Base-by-base conservation (phyloP, 2,888 invertebrate genomes). In the Chironomus tentans region DNA sequence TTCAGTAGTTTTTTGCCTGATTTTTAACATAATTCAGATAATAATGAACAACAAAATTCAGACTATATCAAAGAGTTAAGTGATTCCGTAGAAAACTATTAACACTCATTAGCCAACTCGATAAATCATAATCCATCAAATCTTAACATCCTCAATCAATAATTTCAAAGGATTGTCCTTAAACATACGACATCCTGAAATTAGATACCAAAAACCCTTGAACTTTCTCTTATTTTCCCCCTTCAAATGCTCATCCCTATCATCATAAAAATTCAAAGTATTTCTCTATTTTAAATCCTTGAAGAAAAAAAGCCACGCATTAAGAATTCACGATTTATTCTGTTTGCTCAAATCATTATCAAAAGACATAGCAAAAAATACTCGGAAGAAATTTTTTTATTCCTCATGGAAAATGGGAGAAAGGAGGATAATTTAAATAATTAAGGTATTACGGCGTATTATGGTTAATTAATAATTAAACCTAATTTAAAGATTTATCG, bases 401-500 rank as follows among this genome's bases (percentile, higher is more conserved):
- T n/a, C n/a, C 6, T 28, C 28, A 3, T n/a, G 2, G 47, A 50
- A 50, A 47, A 47, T 62, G 21, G 50, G 22, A n/a, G 50, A 50
- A 71, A 28, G 24, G 28, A 28, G 72, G 62, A 74, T 68, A 74
- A 74, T 74, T 74, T 74, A 28, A 74, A 74, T 74, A 73, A 73
- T 73, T 73, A 73, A 73, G 56, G 56, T 56, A 56, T 74, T 74
- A 74, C 21, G 74, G 74, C 47, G 56, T 56, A 56, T 74, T 74
- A 74, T 46, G 74, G 74, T 68, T 74, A 74, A 74, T 74, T 74
- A 74, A 74, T 74, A 74, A 74, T 74, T 74, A 74, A 74, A 74
- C 68, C 68, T 74, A 68, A 74, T 74, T 74, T 74, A 28, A 62
- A 50, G 28, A 72, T 72, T 72, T 61, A 72, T 50, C 13, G 72